These are phyloP conservation scores for Lithophane ornitopus DNA, from an alignment of 2,888 invertebrate species.

Conservation along the genomic window DNA sequence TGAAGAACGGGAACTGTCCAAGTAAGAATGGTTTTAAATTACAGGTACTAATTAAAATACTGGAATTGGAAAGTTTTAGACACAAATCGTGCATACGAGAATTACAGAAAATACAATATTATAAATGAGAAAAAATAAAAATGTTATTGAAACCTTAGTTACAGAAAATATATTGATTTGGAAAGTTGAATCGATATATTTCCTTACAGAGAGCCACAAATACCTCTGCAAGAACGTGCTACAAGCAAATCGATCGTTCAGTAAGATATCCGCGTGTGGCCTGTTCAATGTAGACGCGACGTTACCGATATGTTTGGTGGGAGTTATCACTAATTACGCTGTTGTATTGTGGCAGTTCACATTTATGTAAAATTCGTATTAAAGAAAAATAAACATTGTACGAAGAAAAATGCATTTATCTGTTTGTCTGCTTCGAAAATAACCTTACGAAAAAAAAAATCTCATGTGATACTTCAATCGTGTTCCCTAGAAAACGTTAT, in stretches of 20 bases:
- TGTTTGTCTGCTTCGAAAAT: too few species aligned
- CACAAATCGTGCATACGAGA: background rate
- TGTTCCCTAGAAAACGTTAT: too few species aligned
- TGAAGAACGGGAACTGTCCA: slow-evolving; percentile 13
- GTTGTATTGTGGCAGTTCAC: slow-evolving; percentile 38
- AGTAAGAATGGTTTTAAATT: slow-evolving; percentile 8
- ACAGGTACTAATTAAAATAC: background rate
- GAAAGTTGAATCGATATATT: background rate
- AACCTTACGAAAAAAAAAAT: too few species aligned
- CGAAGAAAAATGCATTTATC: too few species aligned
- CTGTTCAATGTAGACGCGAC: slow-evolving; percentile 22
- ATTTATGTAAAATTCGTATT: slow-evolving; percentile 18
- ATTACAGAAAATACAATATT: background rate
- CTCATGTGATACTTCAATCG: too few species aligned
- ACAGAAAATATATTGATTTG: background rate
- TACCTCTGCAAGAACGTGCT: slow-evolving; percentile 25
- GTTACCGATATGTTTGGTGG: slow-evolving; percentile 1
- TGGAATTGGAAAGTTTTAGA: background rate
- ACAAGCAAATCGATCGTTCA: background rate
- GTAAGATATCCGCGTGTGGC: slow-evolving; percentile 23
- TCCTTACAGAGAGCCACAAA: slow-evolving; percentile 15
- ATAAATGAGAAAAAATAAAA: too few species aligned
- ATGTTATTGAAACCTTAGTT: too few species aligned
- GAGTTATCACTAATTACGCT: slow-evolving; percentile 3
- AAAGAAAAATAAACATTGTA: too few species aligned